A percentile compares a stretch with the other conserved stretches of the same genome.
Conservation (phyloP, 2,113 vertebrate species). For the Toxostoma redivivum region DNA sequence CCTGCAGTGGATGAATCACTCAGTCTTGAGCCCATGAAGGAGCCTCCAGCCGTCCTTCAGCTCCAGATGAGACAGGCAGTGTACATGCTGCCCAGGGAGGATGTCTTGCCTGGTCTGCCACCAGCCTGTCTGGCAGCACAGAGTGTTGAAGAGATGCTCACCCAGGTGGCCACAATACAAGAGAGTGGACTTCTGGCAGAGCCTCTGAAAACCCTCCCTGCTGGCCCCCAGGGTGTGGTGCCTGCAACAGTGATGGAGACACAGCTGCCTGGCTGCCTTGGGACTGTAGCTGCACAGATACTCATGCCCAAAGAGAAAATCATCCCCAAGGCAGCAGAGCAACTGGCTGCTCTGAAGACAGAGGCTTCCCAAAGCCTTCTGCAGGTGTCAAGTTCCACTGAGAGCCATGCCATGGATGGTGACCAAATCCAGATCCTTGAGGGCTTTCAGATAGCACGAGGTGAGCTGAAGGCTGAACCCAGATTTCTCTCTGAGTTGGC, state of each 20-base stretch:
- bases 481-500: conserved; percentile 61
- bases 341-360: conserved; percentile 71
- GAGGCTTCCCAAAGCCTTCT: conserved; percentile 71
- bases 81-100: conserved; percentile 74
- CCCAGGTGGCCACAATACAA: conserved; percentile 56
- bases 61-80: conserved; percentile 62
- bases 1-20: background rate
- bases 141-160: conserved; percentile 66
- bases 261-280: conserved; percentile 33
- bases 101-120: conserved; percentile 50
- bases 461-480: conserved; percentile 67
- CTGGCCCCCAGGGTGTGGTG: conserved; percentile 12
- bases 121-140: conserved; percentile 52
- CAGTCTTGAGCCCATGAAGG: conserved; percentile 53
- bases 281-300: conserved; percentile 56
- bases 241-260: conserved; percentile 51
- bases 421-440: conserved; percentile 59
- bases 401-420: conserved; percentile 66
- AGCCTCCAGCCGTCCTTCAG: conserved; percentile 52
- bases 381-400: conserved; percentile 64
- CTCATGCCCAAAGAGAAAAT: conserved; percentile 73
- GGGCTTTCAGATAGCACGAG: conserved; percentile 23
- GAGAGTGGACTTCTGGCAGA: conserved; percentile 67
- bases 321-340: conserved; percentile 20
- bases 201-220: conserved; percentile 50